Conservation (phyloP, 2,888 invertebrate species). For the Gymnocheta viridis region DNA sequence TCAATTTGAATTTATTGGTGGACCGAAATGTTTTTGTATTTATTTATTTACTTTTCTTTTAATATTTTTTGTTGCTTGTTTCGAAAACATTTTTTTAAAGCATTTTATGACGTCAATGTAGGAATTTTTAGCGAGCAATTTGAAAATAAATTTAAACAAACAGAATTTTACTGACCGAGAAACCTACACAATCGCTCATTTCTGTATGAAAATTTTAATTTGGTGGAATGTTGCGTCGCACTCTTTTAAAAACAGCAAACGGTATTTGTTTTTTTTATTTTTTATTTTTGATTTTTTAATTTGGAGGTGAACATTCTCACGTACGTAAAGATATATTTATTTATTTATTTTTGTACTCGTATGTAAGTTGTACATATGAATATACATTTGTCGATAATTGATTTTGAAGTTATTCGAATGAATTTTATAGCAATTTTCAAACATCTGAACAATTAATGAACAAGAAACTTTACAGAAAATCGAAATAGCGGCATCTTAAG, state of each 20-base stretch:
- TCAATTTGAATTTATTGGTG: slow-evolving; percentile 30
- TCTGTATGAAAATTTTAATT: neutral
- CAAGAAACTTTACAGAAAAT: no score
- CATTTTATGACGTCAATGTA: slow-evolving; percentile 65
- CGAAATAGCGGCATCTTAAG: no score
- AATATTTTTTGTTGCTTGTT: neutral
- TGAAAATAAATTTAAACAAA: slow-evolving; percentile 39
- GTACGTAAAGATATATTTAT: neutral
- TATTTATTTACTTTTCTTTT: neutral
- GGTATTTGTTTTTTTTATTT: slow-evolving; percentile 8
- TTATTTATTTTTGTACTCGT: neutral
- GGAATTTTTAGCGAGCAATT: slow-evolving; percentile 46
- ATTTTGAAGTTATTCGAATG: no score
- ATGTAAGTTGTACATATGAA: neutral
- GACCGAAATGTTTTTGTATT: slow-evolving; percentile 12
- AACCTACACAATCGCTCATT: slow-evolving; percentile 29
- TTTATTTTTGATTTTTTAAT: slow-evolving; percentile 10
- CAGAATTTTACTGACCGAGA: slow-evolving; percentile 55
- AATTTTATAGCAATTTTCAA: no score
- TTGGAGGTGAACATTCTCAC: slow-evolving; percentile 44
- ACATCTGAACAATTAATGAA: no score
- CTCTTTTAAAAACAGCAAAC: neutral
- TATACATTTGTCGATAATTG: no score
- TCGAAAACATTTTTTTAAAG: slow-evolving; percentile 20
- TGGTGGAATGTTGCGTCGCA: slow-evolving; percentile 7